A percentile compares a stretch with the other conserved stretches of the same genome.
These are phyloP conservation scores for Chrysotoxum bicinctum DNA, from an alignment of 2,888 invertebrate genomes.

Conservation along the genomic window DNA sequence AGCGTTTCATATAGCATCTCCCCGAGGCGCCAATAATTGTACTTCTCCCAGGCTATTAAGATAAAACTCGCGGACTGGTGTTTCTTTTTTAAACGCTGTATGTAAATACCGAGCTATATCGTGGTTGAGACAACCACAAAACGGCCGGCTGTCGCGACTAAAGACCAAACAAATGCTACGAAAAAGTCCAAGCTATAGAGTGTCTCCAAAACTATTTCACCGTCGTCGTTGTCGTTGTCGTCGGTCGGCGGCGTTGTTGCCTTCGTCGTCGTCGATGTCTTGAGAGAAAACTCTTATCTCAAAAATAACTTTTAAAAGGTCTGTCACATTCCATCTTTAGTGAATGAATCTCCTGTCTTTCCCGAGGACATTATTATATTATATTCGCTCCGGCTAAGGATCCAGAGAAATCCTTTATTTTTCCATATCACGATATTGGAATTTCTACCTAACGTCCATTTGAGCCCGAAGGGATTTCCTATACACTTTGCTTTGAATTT, in stretches of 20 bases:
- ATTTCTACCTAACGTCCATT: conserved; percentile 58
- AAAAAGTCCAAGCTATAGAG: background rate
- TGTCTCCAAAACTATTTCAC: conserved; percentile 61
- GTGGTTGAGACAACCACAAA: background rate
- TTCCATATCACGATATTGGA: conserved; percentile 45
- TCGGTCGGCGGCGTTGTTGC: background rate
- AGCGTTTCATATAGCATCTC: conserved; percentile 38
- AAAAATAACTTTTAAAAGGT: conserved; percentile 69
- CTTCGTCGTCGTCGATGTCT: conserved; percentile 6
- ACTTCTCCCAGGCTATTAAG: conserved; percentile 77
- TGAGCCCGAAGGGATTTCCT: conserved; percentile 62
- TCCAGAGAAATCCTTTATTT: conserved; percentile 44
- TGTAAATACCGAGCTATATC: conserved; percentile 4
- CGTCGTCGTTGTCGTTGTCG: background rate
- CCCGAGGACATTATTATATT: conserved; percentile 31
- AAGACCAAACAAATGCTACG: background rate
- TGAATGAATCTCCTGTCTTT: conserved; percentile 56
- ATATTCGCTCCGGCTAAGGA: background rate
- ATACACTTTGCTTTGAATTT: conserved; percentile 27
- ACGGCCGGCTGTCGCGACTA: background rate
- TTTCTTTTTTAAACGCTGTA: conserved; percentile 29
- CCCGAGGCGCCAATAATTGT: conserved; percentile 77
- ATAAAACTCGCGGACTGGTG: conserved; percentile 73
- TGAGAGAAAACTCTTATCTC: conserved; percentile 58
- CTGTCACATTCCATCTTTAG: conserved; percentile 68